Evolutionary conservation across 2,113 vertebrate genomes (phyloP).

Genomic region (Hippocampus comes): DNA sequence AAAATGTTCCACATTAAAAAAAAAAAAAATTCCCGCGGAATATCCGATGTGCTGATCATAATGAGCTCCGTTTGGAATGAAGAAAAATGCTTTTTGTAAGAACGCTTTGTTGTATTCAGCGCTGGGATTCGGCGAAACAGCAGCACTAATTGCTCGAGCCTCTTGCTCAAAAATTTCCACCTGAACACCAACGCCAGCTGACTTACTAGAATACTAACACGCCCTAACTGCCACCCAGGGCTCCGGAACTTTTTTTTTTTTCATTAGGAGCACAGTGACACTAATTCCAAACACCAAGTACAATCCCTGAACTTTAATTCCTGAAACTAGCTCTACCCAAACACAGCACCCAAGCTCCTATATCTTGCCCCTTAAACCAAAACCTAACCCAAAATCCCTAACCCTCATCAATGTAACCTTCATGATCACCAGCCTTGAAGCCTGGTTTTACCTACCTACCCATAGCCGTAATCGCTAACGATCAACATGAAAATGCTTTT

Average conservation of each 20-base stretch:
- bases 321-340: not conserved
- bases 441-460: not conserved
- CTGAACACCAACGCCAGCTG: not conserved
- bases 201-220: not conserved
- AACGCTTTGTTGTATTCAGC: conserved; percentile 32
- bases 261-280: too few relatives aligned
- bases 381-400: not conserved
- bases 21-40: conserved; percentile 17
- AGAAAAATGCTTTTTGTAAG: conserved; percentile 13
- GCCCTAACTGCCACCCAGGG: too few relatives aligned
- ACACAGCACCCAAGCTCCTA: too few relatives aligned
- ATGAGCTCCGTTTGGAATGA: conserved; percentile 46
- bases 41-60: conserved; percentile 37
- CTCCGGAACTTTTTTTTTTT: too few relatives aligned
- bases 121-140: conserved; percentile 10
- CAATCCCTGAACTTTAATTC: not conserved
- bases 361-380: not conserved
- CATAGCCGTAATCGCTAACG: not conserved
- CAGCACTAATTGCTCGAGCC: not conserved
- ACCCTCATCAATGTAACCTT: too few relatives aligned
- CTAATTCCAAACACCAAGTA: not conserved
- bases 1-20: conserved; percentile 55
- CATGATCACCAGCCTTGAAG: too few relatives aligned
- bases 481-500: not conserved
- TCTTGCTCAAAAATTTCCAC: not conserved